Percentiles rank a stretch among this genome's conserved stretches.
These are phyloP conservation scores for Agrotis puta DNA, from an alignment of 2,888 invertebrate species.

Conservation along the genomic window DNA sequence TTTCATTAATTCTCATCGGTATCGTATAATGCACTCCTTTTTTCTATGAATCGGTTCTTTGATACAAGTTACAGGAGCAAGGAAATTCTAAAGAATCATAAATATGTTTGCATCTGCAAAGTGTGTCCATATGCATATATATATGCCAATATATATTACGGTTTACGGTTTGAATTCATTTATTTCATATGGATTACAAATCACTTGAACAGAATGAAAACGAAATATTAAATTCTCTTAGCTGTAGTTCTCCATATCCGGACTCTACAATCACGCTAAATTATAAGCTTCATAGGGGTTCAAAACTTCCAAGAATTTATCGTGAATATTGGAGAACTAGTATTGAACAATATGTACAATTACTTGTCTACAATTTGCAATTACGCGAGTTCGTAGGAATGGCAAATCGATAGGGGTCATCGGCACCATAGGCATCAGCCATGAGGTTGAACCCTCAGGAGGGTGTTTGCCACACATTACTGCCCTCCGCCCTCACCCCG, in stretches of 20 bases:
- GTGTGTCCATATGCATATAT: no score
- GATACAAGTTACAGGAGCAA: neutral
- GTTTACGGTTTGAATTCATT: no score
- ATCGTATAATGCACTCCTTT: neutral
- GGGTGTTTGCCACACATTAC: constrained; percentile 86
- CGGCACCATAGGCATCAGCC: constrained; percentile 88
- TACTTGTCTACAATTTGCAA: constrained; percentile 79
- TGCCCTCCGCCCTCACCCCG: constrained; percentile 79
- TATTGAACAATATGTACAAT: constrained; percentile 40
- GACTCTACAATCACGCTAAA: constrained; percentile 21
- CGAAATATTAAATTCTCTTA: constrained; percentile 15
- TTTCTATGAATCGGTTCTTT: neutral
- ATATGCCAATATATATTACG: no score
- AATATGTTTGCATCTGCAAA: neutral
- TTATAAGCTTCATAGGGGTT: constrained; percentile 21
- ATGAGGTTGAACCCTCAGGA: constrained; percentile 86
- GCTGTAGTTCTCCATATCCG: neutral
- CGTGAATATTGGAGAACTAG: constrained; percentile 66
- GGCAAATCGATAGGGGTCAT: constrained; percentile 89
- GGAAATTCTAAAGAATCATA: constrained; percentile 1
- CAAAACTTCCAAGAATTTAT: constrained; percentile 58
- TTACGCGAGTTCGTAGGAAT: constrained; percentile 85
- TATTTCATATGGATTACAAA: no score
- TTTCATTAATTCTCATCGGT: neutral
- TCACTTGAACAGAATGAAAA: no score